Base-by-base conservation (phyloP, 1,140 invertebrate species). In the Drosophila nigrodunni region DNA sequence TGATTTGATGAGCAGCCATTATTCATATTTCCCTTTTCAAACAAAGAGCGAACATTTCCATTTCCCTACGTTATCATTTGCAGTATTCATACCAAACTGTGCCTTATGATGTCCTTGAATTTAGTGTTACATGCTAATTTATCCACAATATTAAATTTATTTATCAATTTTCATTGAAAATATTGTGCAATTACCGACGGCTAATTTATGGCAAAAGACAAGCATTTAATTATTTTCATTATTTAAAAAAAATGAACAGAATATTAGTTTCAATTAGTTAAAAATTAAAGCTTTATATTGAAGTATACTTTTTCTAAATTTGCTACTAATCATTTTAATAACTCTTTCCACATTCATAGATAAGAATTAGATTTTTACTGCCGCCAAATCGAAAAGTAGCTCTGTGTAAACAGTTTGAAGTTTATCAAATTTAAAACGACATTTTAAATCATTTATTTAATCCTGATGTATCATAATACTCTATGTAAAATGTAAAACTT, bases 1-100 rank as follows among this genome's bases (percentile, higher is more conserved):
- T 72, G 80, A 83, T 80, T 90, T 83, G 82, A 80, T 70, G 75
- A 88, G 73, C 83, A 80, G 90, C 87, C 90, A 92, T 92, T 92
- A 89, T 76, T 81, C 76, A 92, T 83, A 77, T 82, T 74, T 80
- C 52, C 43, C 54, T 57, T 74, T 60, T 46, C 7, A 64, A 74
- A 46, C 35, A 54, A 6, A 34, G 50, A 52, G 37, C 9, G 3
- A 5, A 34, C 21, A 57, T 21, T 25, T 25, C 15, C 58, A 49
- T 69, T 61, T 62, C 7, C 44, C 44, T 18, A 10, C 30, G 37
- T 10, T n/a, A 43, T 68, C 37, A 43, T 34, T 18, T 64, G 21
- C 4, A 30, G 11, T 6, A 50, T 43, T 6, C 11, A 11, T 25
- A 2, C 18, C 3, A 13, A 18, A 35, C 7, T 60, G 43, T 8